A percentile compares a stretch with the other conserved stretches of the same genome.
Conservation (phyloP, 2,797 vertebrate species). For the Bradypodion ventrale region DNA sequence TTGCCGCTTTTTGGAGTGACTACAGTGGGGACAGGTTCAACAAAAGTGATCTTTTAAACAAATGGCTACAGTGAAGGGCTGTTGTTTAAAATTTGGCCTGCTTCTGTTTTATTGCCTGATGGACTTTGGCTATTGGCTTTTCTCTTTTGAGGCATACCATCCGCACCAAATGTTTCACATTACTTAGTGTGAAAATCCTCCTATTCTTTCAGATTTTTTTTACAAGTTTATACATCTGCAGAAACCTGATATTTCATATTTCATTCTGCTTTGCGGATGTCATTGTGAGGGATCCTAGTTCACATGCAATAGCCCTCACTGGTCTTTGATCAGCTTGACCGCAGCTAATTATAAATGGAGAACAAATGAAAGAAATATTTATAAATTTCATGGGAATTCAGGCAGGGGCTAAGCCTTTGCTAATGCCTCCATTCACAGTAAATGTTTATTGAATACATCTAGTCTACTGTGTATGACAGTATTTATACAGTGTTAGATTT, state of each 20-base stretch:
- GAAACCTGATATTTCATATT: constrained; percentile 99
- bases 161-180: constrained; percentile 99
- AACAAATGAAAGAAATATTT: constrained; percentile 99
- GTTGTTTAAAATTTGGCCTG: constrained; percentile 84
- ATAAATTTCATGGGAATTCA: constrained; percentile 99
- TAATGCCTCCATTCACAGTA: constrained; percentile 85
- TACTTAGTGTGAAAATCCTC: constrained; percentile 99
- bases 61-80: constrained; percentile 75
- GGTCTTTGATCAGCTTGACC: constrained; percentile 97
- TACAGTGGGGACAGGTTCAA: constrained; percentile 52
- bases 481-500: constrained; percentile 78
- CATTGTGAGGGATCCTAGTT: constrained; percentile 96
- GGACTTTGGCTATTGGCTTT: constrained; percentile 84
- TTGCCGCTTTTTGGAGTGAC: constrained; percentile 36
- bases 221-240: constrained; percentile 96
- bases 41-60: constrained; percentile 85
- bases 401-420: constrained; percentile 82
- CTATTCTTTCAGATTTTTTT: constrained; percentile 96
- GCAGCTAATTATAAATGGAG: constrained; percentile 95
- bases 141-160: constrained; percentile 88
- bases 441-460: constrained; percentile 82
- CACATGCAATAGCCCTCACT: constrained; percentile 92
- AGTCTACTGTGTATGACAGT: constrained; percentile 78
- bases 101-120: constrained; percentile 89
- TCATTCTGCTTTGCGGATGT: constrained; percentile 99